Evolutionary conservation across 2,113 vertebrate species (phyloP), one percentile per base, ranked within the genome.

Genomic region (Stictonetta naevosa): DNA sequence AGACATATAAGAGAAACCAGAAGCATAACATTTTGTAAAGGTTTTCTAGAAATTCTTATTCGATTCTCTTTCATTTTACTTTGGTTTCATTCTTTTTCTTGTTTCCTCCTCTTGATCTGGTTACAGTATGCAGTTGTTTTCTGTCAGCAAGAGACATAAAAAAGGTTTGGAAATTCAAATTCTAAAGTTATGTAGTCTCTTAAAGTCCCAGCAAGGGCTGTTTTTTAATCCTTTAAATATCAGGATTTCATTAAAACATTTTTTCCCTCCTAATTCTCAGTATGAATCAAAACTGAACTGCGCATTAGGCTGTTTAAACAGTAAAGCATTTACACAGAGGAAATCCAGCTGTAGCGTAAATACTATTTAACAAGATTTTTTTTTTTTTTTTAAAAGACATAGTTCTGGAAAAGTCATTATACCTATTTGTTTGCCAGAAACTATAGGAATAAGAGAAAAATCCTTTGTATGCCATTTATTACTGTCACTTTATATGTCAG

Each of bases 401-500:
- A 80, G 74, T 77, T 79, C 94, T 97, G 94, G 92, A 96, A 96
- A 97, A 96, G 68, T 89, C 93, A 96, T 95, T 95, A 91, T 46
- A 82, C 38, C 8, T 91, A 73, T 92, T 93, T 92, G 46, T 91
- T 91, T 94, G 94, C 91, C 96, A 97, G 88, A 93, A 97, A 92
- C 78, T 92, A 94, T 96, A 95, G 88, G 84, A 96, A 77, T 95
- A 96, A 87, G 55, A 95, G 50, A 93, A 88, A 90, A 95, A 95
- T 90, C 73, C 86, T 96, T 94, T 88, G 34, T 72, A 36, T 96
- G 85, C 83, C 92, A 94, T 96, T 96, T 91, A 78, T 97, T 95
- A 92, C 86, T 95, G 96, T 71, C 92, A 90, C 66, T 97, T 96
- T 91, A 90, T 95, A 95, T 92, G 95, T 95, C 95, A 93, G 90